A percentile compares a stretch with the other conserved stretches of the same genome.
These are phyloP conservation scores for Eudyptes chrysolophus DNA, from an alignment of 2,113 vertebrate species.

Conservation along the genomic window DNA sequence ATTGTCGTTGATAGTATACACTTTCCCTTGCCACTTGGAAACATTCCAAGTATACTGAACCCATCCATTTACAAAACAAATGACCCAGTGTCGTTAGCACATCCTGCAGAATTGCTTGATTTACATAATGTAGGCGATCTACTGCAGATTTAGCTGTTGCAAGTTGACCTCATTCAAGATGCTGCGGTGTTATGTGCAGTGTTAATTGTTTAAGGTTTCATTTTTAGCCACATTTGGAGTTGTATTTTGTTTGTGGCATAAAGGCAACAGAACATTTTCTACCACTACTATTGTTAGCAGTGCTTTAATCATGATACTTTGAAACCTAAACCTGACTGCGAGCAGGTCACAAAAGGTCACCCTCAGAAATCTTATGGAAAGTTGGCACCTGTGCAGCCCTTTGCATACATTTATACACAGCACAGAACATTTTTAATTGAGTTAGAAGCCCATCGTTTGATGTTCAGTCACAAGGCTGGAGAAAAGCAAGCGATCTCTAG, in stretches of 20 bases:
- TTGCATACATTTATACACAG: neutral
- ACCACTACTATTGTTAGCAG: neutral
- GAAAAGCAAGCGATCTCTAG: neutral
- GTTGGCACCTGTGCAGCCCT: neutral
- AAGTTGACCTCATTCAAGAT: neutral
- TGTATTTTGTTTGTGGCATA: neutral
- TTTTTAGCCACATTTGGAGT: neutral
- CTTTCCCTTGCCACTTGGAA: neutral
- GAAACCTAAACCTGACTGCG: neutral
- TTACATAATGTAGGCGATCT: neutral
- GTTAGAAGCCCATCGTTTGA: neutral
- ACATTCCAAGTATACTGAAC: neutral
- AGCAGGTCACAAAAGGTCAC: conserved; percentile 8
- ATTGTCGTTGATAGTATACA: rapidly evolving
- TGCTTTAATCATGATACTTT: neutral
- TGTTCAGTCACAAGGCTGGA: neutral
- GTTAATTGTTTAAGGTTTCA: neutral
- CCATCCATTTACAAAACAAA: neutral
- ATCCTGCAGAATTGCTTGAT: neutral
- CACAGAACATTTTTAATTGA: neutral
- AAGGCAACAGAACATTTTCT: conserved; percentile 5
- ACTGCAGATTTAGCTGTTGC: neutral
- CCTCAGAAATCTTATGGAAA: neutral
- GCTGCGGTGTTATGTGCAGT: rapidly evolving
- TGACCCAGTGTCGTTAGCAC: rapidly evolving